Evolutionary conservation across 2,113 vertebrate species (phyloP).

Genomic region (Fregata magnificens): DNA sequence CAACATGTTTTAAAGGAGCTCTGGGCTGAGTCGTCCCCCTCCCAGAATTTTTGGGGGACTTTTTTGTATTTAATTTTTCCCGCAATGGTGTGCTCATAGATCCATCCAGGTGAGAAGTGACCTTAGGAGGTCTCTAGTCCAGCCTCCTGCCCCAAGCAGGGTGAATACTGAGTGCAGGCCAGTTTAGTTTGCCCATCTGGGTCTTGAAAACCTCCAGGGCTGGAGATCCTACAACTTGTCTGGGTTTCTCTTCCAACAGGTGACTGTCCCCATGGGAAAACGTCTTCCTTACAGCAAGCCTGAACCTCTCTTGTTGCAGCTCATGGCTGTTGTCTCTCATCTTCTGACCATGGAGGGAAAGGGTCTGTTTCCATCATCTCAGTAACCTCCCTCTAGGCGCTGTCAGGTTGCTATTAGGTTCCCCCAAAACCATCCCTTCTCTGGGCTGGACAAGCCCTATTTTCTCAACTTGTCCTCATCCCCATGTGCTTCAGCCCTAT

Average conservation of each 20-base stretch:
- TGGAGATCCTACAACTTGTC: not conserved
- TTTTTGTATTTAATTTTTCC: not conserved
- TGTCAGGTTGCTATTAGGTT: not conserved
- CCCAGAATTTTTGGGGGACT: not conserved
- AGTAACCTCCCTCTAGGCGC: fast-evolving
- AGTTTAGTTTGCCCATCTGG: not conserved
- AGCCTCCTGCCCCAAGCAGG: not conserved
- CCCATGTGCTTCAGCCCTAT: not conserved
- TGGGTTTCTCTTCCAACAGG: not conserved
- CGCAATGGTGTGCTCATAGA: fast-evolving
- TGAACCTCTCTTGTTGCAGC: not conserved
- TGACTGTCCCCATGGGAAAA: not conserved
- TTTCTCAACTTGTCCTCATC: not conserved
- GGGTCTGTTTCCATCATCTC: not conserved
- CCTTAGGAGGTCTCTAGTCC: not conserved
- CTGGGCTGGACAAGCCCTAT: not conserved
- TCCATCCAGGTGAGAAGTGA: not conserved
- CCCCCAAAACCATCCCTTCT: not conserved
- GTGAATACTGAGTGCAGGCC: not conserved
- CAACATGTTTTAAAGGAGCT: not conserved
- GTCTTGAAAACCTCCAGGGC: not conserved
- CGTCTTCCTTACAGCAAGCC: not conserved
- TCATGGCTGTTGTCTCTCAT: not conserved
- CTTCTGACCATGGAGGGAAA: not conserved
- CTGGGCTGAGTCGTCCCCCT: not conserved